Percentiles rank a stretch among this genome's conserved stretches.
These are phyloP conservation scores for Oryzias sinensis DNA, from an alignment of 2,797 vertebrate genomes.

Conservation along the genomic window DNA sequence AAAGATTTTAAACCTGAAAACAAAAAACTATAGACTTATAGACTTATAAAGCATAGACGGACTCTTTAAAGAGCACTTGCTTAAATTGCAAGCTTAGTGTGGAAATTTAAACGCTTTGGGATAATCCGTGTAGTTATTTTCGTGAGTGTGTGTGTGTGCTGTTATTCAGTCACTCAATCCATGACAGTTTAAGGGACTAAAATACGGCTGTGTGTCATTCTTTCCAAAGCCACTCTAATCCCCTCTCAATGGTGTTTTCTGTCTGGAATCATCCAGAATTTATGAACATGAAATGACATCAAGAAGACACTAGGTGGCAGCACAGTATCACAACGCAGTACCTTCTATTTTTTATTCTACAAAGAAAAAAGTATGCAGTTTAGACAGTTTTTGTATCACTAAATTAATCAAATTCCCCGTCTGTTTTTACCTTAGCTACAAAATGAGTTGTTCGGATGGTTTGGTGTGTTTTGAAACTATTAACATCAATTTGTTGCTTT, in stretches of 20 bases:
- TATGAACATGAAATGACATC: conserved; percentile 42
- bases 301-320: conserved; percentile 73
- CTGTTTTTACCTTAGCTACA: neutral
- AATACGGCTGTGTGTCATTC: conserved; percentile 59
- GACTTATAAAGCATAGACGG: conserved; percentile 26
- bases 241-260: conserved; percentile 42
- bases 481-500: neutral
- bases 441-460: neutral
- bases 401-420: neutral
- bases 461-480: neutral
- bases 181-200: conserved; percentile 58
- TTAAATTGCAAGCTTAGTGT: conserved; percentile 38
- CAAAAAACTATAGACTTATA: conserved; percentile 9
- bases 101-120: conserved; percentile 45
- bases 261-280: conserved; percentile 48
- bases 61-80: conserved; percentile 42
- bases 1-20: conserved; percentile 18
- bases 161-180: conserved; percentile 45
- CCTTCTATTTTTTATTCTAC: neutral
- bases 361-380: conserved; percentile 8
- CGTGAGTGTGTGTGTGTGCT: conserved; percentile 45
- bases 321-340: conserved; percentile 39
- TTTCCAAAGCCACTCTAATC: conserved; percentile 52
- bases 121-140: conserved; percentile 53
- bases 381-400: neutral